A percentile compares a stretch with the other conserved stretches of the same genome.
phyloP scores from a whole-genome alignment of 2,888 invertebrate genomes.

The Drosophila melanosoma region DNA sequence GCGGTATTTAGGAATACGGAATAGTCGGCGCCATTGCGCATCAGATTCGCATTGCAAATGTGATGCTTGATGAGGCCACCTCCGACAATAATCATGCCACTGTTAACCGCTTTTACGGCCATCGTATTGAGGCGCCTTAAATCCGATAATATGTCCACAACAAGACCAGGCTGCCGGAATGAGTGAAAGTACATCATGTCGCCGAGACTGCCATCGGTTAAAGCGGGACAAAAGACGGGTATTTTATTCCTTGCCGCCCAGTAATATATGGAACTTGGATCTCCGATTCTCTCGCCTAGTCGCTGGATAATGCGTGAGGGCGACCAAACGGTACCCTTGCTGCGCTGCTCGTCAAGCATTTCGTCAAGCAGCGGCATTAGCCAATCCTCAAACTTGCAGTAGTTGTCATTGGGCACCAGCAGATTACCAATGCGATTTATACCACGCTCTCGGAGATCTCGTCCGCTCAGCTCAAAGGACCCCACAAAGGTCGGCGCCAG shows the following conservation, averaged over 20 bases:
- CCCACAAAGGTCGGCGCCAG: constrained; percentile 97
- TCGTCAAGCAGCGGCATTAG: constrained; percentile 94
- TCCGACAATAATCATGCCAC: constrained; percentile 98
- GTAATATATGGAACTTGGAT: constrained; percentile 97
- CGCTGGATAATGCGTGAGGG: constrained; percentile 93
- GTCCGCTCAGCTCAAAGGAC: constrained; percentile 94
- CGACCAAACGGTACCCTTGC: constrained; percentile 92
- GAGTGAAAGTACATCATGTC: constrained; percentile 99
- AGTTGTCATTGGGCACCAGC: constrained; percentile 98
- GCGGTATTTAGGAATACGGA: constrained; percentile 98
- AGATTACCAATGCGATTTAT: constrained; percentile 95
- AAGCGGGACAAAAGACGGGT: constrained; percentile 98
- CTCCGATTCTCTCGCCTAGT: constrained; percentile 95
- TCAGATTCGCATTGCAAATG: constrained; percentile 99
- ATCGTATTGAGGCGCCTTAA: constrained; percentile 95
- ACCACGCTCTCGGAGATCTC: constrained; percentile 91
- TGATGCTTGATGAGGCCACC: constrained; percentile 99
- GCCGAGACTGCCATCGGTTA: constrained; percentile 98
- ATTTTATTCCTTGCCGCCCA: constrained; percentile 99
- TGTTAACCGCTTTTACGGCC: constrained; percentile 95
- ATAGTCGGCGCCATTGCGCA: constrained; percentile 99
- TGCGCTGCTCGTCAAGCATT: constrained; percentile 94
- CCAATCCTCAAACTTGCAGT: constrained; percentile 99
- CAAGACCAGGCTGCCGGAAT: constrained; percentile 95
- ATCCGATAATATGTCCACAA: constrained; percentile 97